These are phyloP conservation scores for Turnix velox DNA, from an alignment of 2,113 vertebrate genomes.

Conservation along the genomic window DNA sequence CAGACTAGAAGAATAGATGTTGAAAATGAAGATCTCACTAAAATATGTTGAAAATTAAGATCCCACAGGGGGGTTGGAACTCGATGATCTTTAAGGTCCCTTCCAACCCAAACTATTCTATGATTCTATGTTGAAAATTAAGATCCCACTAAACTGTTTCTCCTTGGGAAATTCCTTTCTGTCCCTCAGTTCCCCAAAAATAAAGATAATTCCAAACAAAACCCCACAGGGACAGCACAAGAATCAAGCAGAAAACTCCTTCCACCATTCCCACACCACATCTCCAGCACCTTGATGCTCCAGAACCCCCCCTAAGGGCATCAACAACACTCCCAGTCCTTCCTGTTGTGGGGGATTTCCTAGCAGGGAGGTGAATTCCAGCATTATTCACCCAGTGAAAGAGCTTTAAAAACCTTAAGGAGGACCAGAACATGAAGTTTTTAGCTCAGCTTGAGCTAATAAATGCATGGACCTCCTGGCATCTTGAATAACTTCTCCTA, in stretches of 20 bases:
- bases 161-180: neutral
- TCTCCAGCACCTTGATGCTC: neutral
- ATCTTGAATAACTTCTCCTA: neutral
- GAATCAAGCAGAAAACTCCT: neutral
- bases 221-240: accelerated
- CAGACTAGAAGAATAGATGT: accelerated
- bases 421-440: accelerated
- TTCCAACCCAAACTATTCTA: too few relatives aligned
- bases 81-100: too few relatives aligned
- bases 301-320: neutral
- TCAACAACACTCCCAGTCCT: neutral
- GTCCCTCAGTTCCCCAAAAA: neutral
- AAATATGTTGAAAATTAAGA: too few relatives aligned
- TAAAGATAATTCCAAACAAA: neutral
- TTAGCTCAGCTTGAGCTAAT: accelerated
- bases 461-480: accelerated
- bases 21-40: too few relatives aligned
- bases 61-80: too few relatives aligned
- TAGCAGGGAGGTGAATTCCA: neutral
- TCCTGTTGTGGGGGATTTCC: neutral
- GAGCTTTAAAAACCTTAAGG: accelerated
- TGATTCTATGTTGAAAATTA: too few relatives aligned
- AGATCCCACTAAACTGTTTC: accelerated
- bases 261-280: neutral
- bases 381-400: neutral